Conservation (phyloP, 2,888 invertebrate species). For the Hydrotaea diabolus region DNA sequence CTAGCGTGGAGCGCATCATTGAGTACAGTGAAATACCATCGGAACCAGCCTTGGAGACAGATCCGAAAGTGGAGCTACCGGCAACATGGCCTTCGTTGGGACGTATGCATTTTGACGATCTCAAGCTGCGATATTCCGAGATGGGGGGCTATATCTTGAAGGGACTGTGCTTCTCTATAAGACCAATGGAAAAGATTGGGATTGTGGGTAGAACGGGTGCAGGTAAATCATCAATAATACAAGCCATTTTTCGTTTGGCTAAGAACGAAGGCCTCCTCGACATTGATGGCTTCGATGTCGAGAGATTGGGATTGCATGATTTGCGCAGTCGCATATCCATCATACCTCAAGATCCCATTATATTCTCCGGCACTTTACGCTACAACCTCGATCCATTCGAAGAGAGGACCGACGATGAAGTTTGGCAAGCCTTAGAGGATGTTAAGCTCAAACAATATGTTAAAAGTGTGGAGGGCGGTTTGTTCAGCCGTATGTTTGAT, state of each 20-base stretch:
- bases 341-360: conserved; percentile 94
- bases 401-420: conserved; percentile 85
- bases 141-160: conserved; percentile 87
- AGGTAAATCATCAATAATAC: conserved; percentile 91
- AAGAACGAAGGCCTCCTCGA: conserved; percentile 88
- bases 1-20: conserved; percentile 90
- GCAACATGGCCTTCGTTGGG: conserved; percentile 87
- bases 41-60: conserved; percentile 83
- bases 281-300: conserved; percentile 88
- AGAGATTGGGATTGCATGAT: conserved; percentile 87
- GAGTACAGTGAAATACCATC: conserved; percentile 88
- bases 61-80: conserved; percentile 77
- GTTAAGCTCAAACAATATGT: conserved; percentile 89
- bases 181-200: conserved; percentile 85
- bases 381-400: conserved; percentile 93
- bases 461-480: conserved; percentile 82
- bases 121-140: conserved; percentile 86
- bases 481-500: conserved; percentile 85
- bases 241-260: conserved; percentile 91
- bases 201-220: conserved; percentile 94
- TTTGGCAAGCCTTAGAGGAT: conserved; percentile 90
- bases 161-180: conserved; percentile 85
- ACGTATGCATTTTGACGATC: conserved; percentile 84
- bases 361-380: conserved; percentile 92
- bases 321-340: conserved; percentile 92